Evolutionary conservation across 2,797 vertebrate species (phyloP).

Genomic region (Sebastes wilsoni): DNA sequence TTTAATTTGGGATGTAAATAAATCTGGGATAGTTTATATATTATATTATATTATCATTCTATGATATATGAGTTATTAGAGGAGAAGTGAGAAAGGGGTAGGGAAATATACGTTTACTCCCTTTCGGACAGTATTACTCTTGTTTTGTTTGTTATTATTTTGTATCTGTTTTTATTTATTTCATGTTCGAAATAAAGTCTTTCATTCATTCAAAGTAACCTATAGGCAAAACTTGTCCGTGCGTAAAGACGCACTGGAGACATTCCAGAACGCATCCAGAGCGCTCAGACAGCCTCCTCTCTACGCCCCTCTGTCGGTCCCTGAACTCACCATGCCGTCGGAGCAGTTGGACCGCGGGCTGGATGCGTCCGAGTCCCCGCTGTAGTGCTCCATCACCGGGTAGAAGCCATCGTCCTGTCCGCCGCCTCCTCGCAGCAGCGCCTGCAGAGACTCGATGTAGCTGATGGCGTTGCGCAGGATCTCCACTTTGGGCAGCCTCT

Average conservation of each 20-base stretch:
- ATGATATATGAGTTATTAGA: too few relatives aligned
- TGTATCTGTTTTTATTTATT: too few relatives aligned
- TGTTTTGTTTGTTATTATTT: too few relatives aligned
- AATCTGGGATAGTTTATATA: background rate
- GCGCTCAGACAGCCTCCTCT: background rate
- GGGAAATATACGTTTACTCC: too few relatives aligned
- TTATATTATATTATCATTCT: too few relatives aligned
- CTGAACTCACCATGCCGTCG: slow-evolving; percentile 93
- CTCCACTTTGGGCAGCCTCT: slow-evolving; percentile 97
- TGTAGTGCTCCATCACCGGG: slow-evolving; percentile 91
- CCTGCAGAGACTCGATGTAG: slow-evolving; percentile 96
- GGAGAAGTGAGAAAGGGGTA: too few relatives aligned
- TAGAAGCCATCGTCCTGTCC: slow-evolving; percentile 89
- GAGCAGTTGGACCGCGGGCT: slow-evolving; percentile 97
- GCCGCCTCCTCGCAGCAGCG: slow-evolving; percentile 88
- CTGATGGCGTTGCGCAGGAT: slow-evolving; percentile 98
- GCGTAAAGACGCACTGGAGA: slow-evolving; percentile 21
- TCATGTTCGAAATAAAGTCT: too few relatives aligned
- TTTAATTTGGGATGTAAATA: too few relatives aligned
- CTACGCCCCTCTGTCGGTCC: background rate
- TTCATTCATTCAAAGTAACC: too few relatives aligned
- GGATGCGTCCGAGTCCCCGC: slow-evolving; percentile 95
- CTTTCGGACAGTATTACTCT: too few relatives aligned
- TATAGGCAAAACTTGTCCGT: background rate
- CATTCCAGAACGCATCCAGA: background rate